Percentiles rank a stretch among this genome's conserved stretches.
Conservation (phyloP, 2,888 invertebrate genomes). For the Villa cingulata region DNA sequence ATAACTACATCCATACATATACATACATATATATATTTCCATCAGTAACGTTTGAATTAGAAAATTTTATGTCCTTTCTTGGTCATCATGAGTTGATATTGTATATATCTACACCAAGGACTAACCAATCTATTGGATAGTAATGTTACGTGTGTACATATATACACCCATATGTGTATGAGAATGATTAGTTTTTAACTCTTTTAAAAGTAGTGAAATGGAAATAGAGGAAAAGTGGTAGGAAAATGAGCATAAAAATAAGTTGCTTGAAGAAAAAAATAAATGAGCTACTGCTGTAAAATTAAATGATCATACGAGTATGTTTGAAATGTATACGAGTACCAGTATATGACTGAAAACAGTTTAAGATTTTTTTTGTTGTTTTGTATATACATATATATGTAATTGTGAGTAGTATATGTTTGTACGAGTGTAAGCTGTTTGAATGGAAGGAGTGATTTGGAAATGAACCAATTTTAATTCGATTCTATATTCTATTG, state of each 20-base stretch:
- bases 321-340: too few species aligned
- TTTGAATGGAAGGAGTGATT: neutral
- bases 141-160: too few species aligned
- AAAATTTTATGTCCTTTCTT: constrained; percentile 10
- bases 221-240: too few species aligned
- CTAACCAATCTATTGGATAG: neutral
- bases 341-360: too few species aligned
- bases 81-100: constrained; percentile 7
- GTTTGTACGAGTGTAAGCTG: too few species aligned
- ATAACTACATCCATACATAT: too few species aligned
- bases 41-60: neutral
- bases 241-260: neutral
- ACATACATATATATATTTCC: neutral
- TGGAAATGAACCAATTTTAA: constrained; percentile 14
- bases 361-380: too few species aligned
- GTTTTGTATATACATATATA: too few species aligned
- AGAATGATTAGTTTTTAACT: neutral
- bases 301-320: neutral
- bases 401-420: too few species aligned
- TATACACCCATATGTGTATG: neutral
- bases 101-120: too few species aligned
- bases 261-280: neutral
- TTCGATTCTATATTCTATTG: constrained; percentile 11
- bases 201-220: too few species aligned
- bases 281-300: neutral